Evolutionary conservation across 2,797 vertebrate species (phyloP).

Genomic region (Alca torda): DNA sequence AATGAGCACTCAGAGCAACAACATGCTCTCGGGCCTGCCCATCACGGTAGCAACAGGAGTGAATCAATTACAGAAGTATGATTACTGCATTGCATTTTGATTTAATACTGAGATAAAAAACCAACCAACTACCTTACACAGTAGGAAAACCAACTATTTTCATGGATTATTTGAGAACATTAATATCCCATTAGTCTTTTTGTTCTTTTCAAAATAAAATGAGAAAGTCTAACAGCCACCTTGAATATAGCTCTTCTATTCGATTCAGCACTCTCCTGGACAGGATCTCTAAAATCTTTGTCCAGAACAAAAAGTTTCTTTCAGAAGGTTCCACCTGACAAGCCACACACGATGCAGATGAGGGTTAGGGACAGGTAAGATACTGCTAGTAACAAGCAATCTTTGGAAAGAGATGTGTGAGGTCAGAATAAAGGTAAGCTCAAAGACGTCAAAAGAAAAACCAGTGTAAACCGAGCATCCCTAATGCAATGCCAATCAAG

Average conservation of each 20-base stretch:
- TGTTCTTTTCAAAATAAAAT: background rate
- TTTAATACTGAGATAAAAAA: background rate
- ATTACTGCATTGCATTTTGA: background rate
- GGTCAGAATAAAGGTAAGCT: background rate
- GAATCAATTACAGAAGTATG: background rate
- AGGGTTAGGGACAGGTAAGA: background rate
- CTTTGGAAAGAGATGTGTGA: background rate
- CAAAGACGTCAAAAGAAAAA: background rate
- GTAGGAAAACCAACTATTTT: background rate
- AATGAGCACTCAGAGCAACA: background rate
- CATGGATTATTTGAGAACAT: background rate
- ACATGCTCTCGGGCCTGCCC: background rate
- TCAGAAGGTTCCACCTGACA: background rate
- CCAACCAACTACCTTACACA: background rate
- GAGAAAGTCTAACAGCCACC: background rate
- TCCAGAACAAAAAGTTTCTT: background rate
- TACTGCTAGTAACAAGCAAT: background rate
- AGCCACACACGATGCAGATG: background rate
- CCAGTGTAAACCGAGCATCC: background rate
- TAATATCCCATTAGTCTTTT: background rate
- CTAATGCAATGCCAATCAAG: background rate
- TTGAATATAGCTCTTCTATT: background rate
- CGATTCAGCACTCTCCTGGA: accelerated
- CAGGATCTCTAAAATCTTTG: background rate
- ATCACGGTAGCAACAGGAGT: background rate